Percentiles rank a stretch among this genome's conserved stretches.
Evolutionary conservation across 2,113 vertebrate species (phyloP).

Genomic region (Dasyprocta punctata): DNA sequence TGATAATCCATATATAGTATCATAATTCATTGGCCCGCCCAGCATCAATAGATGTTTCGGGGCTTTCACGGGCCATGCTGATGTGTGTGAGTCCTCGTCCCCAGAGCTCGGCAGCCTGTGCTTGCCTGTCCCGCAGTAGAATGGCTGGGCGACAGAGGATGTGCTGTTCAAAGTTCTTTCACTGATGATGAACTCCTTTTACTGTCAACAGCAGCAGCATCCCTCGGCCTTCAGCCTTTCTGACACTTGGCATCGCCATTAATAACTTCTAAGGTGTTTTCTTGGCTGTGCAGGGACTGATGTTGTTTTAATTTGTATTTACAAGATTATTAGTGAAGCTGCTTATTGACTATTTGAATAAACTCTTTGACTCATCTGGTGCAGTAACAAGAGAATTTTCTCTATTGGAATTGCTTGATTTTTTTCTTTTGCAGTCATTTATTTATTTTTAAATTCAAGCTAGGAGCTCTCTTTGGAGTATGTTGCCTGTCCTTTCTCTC

Average conservation of each 20-base stretch:
- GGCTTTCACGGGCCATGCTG: neutral
- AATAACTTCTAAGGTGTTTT: neutral
- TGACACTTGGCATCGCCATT: neutral
- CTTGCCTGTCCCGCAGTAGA: neutral
- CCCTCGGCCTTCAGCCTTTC: neutral
- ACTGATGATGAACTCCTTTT: neutral
- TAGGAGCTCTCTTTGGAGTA: neutral
- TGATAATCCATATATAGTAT: neutral
- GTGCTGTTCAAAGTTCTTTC: neutral
- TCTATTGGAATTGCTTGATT: neutral
- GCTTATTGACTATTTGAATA: neutral
- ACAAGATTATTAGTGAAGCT: neutral
- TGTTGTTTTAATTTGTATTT: conserved; percentile 15
- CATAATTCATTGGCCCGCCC: neutral
- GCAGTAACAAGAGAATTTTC: neutral
- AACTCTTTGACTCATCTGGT: neutral
- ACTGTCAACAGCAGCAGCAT: neutral
- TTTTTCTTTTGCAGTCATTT: neutral
- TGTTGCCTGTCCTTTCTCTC: neutral
- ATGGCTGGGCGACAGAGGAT: neutral
- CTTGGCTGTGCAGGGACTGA: neutral
- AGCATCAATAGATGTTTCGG: neutral
- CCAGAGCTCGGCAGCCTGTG: neutral
- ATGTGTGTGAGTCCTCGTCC: neutral
- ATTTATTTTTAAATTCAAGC: neutral